Percentiles rank a stretch among this genome's conserved stretches.
Conservation (phyloP, 2,113 vertebrate genomes). For the Pluvialis apricaria region DNA sequence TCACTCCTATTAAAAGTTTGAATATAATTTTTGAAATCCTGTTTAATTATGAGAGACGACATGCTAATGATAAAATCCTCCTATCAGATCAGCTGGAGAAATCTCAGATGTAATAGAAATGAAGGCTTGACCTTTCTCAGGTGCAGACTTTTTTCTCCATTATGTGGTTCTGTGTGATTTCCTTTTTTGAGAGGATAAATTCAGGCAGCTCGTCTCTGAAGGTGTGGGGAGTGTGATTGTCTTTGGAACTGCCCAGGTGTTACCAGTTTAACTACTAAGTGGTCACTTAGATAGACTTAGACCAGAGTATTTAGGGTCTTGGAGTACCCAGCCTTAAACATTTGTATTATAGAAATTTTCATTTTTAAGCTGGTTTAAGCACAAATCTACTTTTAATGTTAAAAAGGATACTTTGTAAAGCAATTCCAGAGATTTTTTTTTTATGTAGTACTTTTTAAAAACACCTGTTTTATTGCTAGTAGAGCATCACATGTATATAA, state of each 20-base stretch:
- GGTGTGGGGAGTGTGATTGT: accelerated
- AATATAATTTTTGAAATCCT: background rate
- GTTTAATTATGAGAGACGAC: background rate
- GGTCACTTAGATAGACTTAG: background rate
- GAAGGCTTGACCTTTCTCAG: background rate
- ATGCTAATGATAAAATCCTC: background rate
- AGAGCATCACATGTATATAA: background rate
- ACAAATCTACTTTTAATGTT: background rate
- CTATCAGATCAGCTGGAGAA: background rate
- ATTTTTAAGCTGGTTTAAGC: background rate
- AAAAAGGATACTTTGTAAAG: background rate
- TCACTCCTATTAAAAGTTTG: background rate
- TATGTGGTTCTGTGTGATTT: background rate
- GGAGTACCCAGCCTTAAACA: accelerated
- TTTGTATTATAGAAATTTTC: accelerated
- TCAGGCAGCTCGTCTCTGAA: accelerated
- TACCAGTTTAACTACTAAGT: accelerated
- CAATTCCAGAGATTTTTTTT: background rate
- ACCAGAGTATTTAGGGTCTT: background rate
- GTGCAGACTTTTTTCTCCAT: background rate
- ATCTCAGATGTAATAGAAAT: background rate
- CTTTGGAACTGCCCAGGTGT: accelerated
- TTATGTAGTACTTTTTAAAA: background rate
- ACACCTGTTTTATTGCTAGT: accelerated
- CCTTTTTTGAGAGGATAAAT: background rate